These are phyloP conservation scores for Heteromurus nitidus DNA, from an alignment of 2,888 invertebrate genomes.

Conservation along the genomic window DNA sequence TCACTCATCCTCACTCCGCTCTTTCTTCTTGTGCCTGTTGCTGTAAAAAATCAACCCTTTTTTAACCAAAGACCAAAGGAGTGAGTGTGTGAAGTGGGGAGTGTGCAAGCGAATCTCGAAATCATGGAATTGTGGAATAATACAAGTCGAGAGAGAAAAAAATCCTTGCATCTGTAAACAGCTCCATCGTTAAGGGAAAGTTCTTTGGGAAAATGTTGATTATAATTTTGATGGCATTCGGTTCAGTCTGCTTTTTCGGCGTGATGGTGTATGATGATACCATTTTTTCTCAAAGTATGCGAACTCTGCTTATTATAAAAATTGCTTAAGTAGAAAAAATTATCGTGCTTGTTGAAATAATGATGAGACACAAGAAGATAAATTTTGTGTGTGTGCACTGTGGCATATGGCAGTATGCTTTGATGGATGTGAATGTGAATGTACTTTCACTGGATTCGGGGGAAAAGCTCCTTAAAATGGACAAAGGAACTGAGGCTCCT, in stretches of 20 bases:
- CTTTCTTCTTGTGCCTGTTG: background rate
- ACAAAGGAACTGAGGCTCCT: background rate
- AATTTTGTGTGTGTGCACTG: too few relatives aligned
- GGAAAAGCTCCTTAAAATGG: background rate
- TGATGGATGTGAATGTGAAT: too few relatives aligned
- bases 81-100: too few relatives aligned
- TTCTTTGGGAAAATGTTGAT: constrained; percentile 24
- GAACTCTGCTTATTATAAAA: background rate
- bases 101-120: too few relatives aligned
- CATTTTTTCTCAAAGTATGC: background rate
- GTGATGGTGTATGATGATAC: constrained; percentile 16
- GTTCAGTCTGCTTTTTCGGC: constrained; percentile 32
- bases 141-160: background rate
- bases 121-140: too few relatives aligned
- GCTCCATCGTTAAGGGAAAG: constrained; percentile 40
- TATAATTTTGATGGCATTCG: constrained; percentile 56
- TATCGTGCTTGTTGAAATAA: background rate
- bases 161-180: background rate
- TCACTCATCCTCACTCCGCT: constrained; percentile 39
- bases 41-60: constrained; percentile 39
- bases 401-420: too few relatives aligned
- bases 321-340: background rate
- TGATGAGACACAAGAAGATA: background rate
- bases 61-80: background rate
- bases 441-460: background rate